Conservation (phyloP, 1,140 invertebrate genomes). For the Leucophenga varia region DNA sequence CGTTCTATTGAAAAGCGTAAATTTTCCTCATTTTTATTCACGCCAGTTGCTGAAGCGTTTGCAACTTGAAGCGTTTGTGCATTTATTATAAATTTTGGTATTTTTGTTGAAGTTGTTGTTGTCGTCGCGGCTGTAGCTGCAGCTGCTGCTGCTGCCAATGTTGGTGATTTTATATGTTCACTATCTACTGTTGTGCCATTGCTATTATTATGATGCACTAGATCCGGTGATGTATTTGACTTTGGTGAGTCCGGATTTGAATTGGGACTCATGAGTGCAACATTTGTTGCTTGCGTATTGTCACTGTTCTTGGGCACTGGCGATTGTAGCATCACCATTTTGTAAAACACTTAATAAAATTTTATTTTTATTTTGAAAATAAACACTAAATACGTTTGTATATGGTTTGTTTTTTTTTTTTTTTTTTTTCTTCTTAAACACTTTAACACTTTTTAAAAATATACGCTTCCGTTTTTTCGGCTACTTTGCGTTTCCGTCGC, state of each 20-base stretch:
- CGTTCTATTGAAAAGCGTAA: slow-evolving; percentile 47
- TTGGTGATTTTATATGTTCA: slow-evolving; percentile 3
- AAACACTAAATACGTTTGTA: slow-evolving; percentile 1
- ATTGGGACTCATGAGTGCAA: slow-evolving; percentile 44
- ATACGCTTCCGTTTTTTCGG: slow-evolving; percentile 11
- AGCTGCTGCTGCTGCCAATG: not conserved
- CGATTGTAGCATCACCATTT: slow-evolving; percentile 56
- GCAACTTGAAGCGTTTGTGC: slow-evolving; percentile 9
- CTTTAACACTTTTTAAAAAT: too few relatives aligned
- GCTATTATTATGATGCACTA: slow-evolving; percentile 19
- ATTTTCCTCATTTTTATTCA: slow-evolving; percentile 34
- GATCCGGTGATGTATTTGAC: slow-evolving; percentile 43
- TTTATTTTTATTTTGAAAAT: slow-evolving; percentile 11
- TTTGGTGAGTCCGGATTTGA: slow-evolving; percentile 52
- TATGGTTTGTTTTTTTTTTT: too few relatives aligned
- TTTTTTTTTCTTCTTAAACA: too few relatives aligned
- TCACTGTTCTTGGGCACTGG: slow-evolving; percentile 43
- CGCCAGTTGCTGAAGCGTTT: slow-evolving; percentile 16
- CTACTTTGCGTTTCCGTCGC: slow-evolving; percentile 22
- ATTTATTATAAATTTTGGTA: slow-evolving; percentile 48
- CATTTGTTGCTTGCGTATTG: slow-evolving; percentile 12
- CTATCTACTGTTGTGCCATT: slow-evolving; percentile 6
- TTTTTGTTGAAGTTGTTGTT: slow-evolving; percentile 23
- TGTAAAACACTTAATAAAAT: not conserved
- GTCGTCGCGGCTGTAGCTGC: slow-evolving; percentile 12